These are phyloP conservation scores for Rhagoletis zephyria DNA, from an alignment of 1,140 invertebrate genomes.

Conservation along the genomic window DNA sequence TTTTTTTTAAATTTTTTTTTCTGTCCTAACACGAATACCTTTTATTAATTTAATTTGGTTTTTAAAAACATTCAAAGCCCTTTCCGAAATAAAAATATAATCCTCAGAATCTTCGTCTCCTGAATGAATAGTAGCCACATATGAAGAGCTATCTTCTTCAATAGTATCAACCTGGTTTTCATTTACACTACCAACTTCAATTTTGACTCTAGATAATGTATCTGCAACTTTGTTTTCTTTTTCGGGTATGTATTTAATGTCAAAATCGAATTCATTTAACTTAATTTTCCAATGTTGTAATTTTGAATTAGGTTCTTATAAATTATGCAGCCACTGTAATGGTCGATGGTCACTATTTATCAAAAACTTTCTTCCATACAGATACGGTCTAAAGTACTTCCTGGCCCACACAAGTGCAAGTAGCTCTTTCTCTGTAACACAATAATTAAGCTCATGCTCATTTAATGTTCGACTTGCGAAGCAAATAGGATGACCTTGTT, in stretches of 20 bases:
- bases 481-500: too few species aligned
- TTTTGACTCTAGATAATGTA: not conserved
- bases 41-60: too few species aligned
- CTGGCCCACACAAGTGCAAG: not conserved
- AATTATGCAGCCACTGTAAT: not conserved
- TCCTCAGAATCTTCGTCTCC: too few species aligned
- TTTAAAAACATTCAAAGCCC: too few species aligned
- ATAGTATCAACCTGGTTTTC: not conserved
- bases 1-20: too few species aligned
- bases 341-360: slow-evolving; percentile 18
- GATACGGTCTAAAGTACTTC: not conserved
- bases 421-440: not conserved
- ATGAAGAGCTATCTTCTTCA: too few species aligned
- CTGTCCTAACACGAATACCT: too few species aligned
- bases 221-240: too few species aligned
- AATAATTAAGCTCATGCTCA: not conserved
- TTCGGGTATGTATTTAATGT: too few species aligned
- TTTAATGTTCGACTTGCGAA: too few species aligned
- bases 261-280: not conserved
- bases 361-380: slow-evolving; percentile 13
- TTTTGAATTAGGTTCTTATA: slow-evolving; percentile 8
- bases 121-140: too few species aligned
- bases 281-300: slow-evolving; percentile 4
- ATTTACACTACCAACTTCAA: not conserved
- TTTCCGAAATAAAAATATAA: too few species aligned